A percentile compares a stretch with the other conserved stretches of the same genome.
These are phyloP conservation scores for Elephas maximus DNA, from an alignment of 2,113 vertebrate species.

Conservation along the genomic window DNA sequence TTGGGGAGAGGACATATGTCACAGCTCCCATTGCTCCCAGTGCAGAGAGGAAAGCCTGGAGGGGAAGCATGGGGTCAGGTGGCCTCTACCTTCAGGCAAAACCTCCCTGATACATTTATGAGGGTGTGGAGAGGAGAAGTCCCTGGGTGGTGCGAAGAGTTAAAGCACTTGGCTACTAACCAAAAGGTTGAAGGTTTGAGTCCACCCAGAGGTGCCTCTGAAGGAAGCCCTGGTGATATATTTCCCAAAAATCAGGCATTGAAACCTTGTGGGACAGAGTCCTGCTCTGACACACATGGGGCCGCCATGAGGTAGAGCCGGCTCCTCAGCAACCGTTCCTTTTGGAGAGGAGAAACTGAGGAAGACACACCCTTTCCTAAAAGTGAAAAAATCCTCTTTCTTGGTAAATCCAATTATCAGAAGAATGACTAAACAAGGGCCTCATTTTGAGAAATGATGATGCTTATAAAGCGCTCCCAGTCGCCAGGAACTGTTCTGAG, in stretches of 20 bases:
- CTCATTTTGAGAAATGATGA: not conserved
- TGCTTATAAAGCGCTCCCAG: fast-evolving
- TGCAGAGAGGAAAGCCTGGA: not conserved
- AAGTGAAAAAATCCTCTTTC: not conserved
- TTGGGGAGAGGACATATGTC: fast-evolving
- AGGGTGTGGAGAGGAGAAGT: not conserved
- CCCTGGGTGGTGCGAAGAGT: not conserved
- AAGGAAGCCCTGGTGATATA: no score
- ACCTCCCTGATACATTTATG: not conserved
- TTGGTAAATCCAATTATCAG: not conserved
- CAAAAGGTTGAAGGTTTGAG: no score
- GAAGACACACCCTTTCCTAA: not conserved
- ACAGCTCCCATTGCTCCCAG: not conserved
- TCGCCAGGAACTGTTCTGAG: not conserved
- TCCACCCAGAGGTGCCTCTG: no score
- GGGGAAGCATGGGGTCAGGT: not conserved
- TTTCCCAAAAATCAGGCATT: no score
- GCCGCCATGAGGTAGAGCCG: no score
- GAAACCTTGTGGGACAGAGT: no score
- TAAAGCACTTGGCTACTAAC: not conserved
- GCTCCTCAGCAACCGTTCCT: no score
- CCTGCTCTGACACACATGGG: no score
- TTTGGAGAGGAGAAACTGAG: not conserved
- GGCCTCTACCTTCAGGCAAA: not conserved
- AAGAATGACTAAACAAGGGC: not conserved